Base-by-base conservation (phyloP, 2,888 invertebrate species). In the Dasypogon diadema region DNA sequence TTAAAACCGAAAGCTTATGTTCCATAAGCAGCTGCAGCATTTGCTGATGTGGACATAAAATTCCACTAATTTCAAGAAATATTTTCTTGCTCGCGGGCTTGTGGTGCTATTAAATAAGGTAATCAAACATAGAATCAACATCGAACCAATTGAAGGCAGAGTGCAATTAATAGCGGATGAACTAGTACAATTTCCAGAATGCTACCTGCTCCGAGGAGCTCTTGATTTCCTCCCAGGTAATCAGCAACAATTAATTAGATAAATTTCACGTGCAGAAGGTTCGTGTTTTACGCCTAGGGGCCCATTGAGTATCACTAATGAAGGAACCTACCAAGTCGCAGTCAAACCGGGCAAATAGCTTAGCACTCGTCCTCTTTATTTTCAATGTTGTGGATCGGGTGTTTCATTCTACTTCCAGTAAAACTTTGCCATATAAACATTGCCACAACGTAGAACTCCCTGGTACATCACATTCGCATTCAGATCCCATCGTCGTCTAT, bases 381-480 rank as follows among this genome's bases (percentile, higher is more conserved):
- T 30, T 30, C 34, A 26, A 58, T 26, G n/a, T 55, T 42, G 12
- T n/a, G n/a, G 12, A 42, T n/a, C n/a, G 42, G 42, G 42, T 42
- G 42, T 8, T 42, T 42, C 42, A 2, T 12, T 42, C n/a, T 12
- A 42, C 8, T 42, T 42, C 4, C 30, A 12, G 42, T n/a, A n/a
- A n/a, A 42, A 3, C 30, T 30, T 5, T 30, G 42, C 12, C 8
- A 42, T 42, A n/a, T 6, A n/a, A 42, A 12, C 8, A 54, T 12
- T 10, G 65, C 48, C 26, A 16, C 48, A 48, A 68, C 22, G 48
- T 68, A 34, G 22, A 24, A 8, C n/a, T n/a, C 65, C 14, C 37
- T 37, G 24, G 60, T 73, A 74, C 68, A 34, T 70, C 65, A 55
- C 65, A 74, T 77, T 77, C 74, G 60, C 48, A 77, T 77, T 74